Conservation (phyloP, 64 coral and sea anemone genomes). For the Hydrozoanthus tunicans region DNA sequence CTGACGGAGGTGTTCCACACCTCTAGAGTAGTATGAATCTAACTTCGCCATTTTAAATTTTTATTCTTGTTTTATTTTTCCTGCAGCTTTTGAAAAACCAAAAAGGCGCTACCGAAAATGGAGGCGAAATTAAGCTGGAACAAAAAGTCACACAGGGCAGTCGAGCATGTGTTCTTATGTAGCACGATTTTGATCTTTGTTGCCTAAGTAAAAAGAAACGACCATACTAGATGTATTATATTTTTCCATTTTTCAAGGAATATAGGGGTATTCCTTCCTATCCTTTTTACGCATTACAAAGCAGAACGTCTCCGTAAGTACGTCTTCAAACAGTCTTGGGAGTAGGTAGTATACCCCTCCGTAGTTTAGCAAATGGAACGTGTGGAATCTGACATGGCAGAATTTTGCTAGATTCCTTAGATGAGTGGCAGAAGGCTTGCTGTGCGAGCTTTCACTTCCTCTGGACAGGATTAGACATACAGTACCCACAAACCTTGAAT, state of each 20-base stretch:
- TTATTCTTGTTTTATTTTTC: neutral
- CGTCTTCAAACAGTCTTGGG: too few relatives aligned
- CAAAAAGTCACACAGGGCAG: constrained; percentile 80
- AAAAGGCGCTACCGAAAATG: constrained; percentile 81
- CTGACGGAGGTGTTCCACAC: too few relatives aligned
- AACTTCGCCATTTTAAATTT: too few relatives aligned
- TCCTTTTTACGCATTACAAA: too few relatives aligned
- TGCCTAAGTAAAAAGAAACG: neutral
- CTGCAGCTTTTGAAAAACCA: constrained; percentile 83
- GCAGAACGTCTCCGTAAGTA: too few relatives aligned
- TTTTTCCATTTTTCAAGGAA: neutral
- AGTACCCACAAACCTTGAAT: neutral
- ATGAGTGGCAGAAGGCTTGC: constrained; percentile 29
- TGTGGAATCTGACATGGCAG: too few relatives aligned
- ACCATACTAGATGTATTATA: constrained; percentile 44
- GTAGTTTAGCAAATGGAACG: too few relatives aligned
- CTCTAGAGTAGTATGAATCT: too few relatives aligned
- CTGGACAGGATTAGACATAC: constrained; percentile 29
- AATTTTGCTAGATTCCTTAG: neutral
- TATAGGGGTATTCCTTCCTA: too few relatives aligned
- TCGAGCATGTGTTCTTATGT: constrained; percentile 94
- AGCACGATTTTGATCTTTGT: neutral
- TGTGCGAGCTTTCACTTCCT: constrained; percentile 54
- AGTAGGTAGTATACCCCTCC: too few relatives aligned
- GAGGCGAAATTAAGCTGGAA: constrained; percentile 84